Conservation (phyloP, 2,888 invertebrate genomes). For the Callosobruchus maculatus region DNA sequence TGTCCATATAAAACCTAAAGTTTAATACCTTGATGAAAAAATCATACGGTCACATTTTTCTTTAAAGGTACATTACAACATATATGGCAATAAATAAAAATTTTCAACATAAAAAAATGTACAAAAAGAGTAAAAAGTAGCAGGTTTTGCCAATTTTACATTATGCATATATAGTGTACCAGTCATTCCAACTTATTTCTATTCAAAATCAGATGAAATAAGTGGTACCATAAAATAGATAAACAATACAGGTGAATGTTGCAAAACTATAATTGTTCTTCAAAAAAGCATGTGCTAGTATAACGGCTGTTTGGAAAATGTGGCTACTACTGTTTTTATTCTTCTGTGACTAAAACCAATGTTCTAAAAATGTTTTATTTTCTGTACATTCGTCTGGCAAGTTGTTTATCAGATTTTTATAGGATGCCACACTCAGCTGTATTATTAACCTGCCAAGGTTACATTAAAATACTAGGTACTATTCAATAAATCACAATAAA, state of each 20-base stretch:
- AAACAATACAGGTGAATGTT: not conserved
- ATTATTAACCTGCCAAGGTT: not conserved
- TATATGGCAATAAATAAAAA: slow-evolving; percentile 26
- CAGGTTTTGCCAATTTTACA: not conserved
- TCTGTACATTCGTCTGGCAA: too few species aligned
- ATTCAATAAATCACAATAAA: not conserved
- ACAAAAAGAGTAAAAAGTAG: not conserved
- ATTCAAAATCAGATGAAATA: not conserved
- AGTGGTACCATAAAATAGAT: not conserved
- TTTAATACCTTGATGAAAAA: slow-evolving; percentile 4
- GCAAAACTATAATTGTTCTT: not conserved
- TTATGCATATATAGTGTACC: slow-evolving; percentile 7
- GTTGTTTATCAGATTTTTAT: too few species aligned
- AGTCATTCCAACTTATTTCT: not conserved
- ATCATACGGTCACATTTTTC: slow-evolving; percentile 3
- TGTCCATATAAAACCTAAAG: slow-evolving; percentile 6
- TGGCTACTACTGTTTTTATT: too few species aligned
- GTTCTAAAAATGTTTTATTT: too few species aligned
- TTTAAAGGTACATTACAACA: slow-evolving; percentile 8
- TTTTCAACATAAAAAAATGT: slow-evolving; percentile 2
- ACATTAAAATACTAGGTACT: not conserved
- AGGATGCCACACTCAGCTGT: not conserved
- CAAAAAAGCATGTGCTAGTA: not conserved
- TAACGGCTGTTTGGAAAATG: too few species aligned
- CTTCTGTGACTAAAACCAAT: too few species aligned